Evolutionary conservation across 2,797 vertebrate genomes (phyloP).

Genomic region (Lepilemur ruficaudatus): DNA sequence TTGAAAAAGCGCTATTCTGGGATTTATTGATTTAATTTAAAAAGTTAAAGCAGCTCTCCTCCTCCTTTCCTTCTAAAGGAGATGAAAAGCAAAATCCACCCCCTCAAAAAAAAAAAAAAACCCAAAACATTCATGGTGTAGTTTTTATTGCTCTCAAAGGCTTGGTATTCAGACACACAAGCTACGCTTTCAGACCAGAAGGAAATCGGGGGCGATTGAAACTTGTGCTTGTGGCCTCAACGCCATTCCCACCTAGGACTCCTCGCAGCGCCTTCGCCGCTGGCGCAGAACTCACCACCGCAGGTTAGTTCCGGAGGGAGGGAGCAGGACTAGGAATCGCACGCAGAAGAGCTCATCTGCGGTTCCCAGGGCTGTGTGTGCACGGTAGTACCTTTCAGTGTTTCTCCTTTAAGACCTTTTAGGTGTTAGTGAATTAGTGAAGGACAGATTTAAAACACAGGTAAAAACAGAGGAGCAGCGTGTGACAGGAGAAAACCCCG

Average conservation of each 20-base stretch:
- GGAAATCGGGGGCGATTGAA: conserved; percentile 75
- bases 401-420: neutral
- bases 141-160: conserved; percentile 87
- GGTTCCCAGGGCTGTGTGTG: conserved; percentile 36
- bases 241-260: conserved; percentile 61
- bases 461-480: conserved; percentile 27
- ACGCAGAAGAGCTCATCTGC: conserved; percentile 44
- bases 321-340: conserved; percentile 36
- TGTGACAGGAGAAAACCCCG: conserved; percentile 61
- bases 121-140: conserved; percentile 70
- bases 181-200: conserved; percentile 77
- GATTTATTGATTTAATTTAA: conserved; percentile 39
- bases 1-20: neutral
- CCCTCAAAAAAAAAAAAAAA: conserved; percentile 62
- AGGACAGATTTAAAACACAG: conserved; percentile 61
- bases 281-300: conserved; percentile 36
- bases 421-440: conserved; percentile 62
- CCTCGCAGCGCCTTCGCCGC: conserved; percentile 58
- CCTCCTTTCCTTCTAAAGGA: neutral
- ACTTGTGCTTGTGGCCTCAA: conserved; percentile 72
- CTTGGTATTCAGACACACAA: conserved; percentile 77
- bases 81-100: conserved; percentile 77
- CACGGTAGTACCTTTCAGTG: conserved; percentile 37
- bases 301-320: neutral
- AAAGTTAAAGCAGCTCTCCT: conserved; percentile 42